Evolutionary conservation across 2,888 invertebrate genomes (phyloP).

Genomic region (Cyclophora albipunctata): DNA sequence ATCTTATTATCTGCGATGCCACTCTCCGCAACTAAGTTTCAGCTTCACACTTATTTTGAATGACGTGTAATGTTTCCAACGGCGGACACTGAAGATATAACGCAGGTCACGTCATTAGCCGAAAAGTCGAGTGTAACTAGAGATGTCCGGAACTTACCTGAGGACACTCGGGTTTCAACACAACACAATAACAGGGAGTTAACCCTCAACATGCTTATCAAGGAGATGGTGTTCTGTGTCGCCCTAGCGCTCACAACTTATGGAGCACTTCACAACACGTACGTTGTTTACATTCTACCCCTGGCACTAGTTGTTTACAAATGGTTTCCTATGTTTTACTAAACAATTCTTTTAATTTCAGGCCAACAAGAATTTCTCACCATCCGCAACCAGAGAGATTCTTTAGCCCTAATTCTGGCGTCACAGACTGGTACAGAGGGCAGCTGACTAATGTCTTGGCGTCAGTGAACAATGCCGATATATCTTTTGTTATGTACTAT

Average conservation of each 20-base stretch:
- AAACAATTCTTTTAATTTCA: constrained; percentile 26
- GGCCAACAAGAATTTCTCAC: constrained; percentile 56
- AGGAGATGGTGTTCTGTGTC: constrained; percentile 79
- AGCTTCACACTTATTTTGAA: constrained; percentile 52
- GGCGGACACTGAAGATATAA: constrained; percentile 64
- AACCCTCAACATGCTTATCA: constrained; percentile 74
- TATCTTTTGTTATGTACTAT: constrained; percentile 94
- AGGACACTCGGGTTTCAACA: constrained; percentile 46
- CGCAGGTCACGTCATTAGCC: constrained; percentile 63
- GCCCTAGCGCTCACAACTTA: constrained; percentile 79
- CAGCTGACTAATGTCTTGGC: constrained; percentile 79
- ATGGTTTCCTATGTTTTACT: constrained; percentile 7
- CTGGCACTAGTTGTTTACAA: neutral
- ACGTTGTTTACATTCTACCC: constrained; percentile 39
- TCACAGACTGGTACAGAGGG: constrained; percentile 87
- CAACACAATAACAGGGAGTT: constrained; percentile 52
- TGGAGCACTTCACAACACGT: constrained; percentile 83
- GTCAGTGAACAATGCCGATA: constrained; percentile 78
- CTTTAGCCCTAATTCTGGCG: constrained; percentile 79
- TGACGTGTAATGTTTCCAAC: constrained; percentile 76
- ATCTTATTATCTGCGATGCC: constrained; percentile 33
- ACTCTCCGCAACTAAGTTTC: constrained; percentile 34
- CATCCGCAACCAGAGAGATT: constrained; percentile 79
- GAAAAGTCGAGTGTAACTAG: constrained; percentile 47
- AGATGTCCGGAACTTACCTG: constrained; percentile 55